Evolutionary conservation across 2,797 vertebrate species (phyloP).

Genomic region (Gallinago stenura): DNA sequence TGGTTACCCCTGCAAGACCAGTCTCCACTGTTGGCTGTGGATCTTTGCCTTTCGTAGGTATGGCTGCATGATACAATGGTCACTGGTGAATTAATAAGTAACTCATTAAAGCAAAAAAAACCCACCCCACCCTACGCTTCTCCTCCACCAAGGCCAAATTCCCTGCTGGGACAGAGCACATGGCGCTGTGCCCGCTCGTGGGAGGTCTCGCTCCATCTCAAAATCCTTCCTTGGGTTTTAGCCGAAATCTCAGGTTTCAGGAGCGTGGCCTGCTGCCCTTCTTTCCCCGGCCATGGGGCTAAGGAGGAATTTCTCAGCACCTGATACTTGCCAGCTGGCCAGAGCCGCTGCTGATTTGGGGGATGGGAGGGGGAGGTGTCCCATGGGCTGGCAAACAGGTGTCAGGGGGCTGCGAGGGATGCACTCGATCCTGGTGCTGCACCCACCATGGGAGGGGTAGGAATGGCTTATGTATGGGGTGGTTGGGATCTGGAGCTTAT

Average conservation of each 20-base stretch:
- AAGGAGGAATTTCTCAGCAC: not conserved
- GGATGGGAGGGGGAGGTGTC: not conserved
- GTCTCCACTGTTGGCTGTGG: not conserved
- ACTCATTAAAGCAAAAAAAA: not conserved
- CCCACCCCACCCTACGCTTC: not conserved
- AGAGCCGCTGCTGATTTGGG: not conserved
- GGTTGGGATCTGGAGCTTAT: not conserved
- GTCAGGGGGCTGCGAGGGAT: not conserved
- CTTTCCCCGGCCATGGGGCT: not conserved
- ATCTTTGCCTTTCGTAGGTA: not conserved
- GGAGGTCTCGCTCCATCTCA: not conserved
- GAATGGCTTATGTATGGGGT: fast-evolving
- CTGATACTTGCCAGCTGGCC: constrained; percentile 19
- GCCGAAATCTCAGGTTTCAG: constrained; percentile 37
- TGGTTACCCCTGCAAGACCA: not conserved
- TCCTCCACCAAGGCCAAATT: not conserved
- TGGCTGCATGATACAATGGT: not conserved
- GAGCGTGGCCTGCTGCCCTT: not conserved
- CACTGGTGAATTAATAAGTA: not conserved
- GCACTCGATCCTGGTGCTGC: not conserved
- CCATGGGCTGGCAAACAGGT: not conserved
- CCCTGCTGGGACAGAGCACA: not conserved
- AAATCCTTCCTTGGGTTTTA: not conserved
- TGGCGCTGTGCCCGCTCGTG: fast-evolving
- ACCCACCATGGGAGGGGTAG: fast-evolving